A percentile compares a stretch with the other conserved stretches of the same genome.
These are phyloP conservation scores for Tiliqua scincoides DNA, from an alignment of 2,113 vertebrate genomes.

Conservation along the genomic window DNA sequence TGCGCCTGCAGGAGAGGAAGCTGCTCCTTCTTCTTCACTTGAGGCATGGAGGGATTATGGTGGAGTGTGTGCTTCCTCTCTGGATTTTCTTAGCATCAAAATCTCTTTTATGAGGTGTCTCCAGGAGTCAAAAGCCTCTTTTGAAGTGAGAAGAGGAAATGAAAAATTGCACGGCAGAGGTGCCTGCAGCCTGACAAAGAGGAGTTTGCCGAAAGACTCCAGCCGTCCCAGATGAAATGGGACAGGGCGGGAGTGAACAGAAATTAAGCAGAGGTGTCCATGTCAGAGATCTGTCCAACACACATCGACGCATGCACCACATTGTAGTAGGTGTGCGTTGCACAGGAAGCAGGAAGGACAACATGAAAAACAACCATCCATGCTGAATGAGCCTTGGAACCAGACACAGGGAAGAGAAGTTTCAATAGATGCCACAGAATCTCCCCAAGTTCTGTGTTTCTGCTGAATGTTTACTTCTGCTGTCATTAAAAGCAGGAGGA, in stretches of 20 bases:
- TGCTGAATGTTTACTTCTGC: background rate
- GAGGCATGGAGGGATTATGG: background rate
- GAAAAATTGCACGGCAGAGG: background rate
- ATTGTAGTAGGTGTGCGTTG: background rate
- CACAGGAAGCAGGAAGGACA: background rate
- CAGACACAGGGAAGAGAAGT: background rate
- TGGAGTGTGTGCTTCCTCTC: slow-evolving; percentile 3
- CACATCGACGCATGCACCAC: background rate
- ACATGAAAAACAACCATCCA: background rate
- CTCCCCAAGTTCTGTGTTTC: background rate
- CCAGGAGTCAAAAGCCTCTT: slow-evolving; percentile 11
- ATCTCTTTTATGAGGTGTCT: slow-evolving; percentile 19
- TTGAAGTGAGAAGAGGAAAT: slow-evolving; percentile 14
- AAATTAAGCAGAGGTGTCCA: slow-evolving; percentile 2
- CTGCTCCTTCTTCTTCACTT: background rate
- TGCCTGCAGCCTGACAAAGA: background rate
- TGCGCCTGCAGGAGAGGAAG: background rate
- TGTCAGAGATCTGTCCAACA: slow-evolving; percentile 28
- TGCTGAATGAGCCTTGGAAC: background rate
- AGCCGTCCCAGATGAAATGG: background rate
- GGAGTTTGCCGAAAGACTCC: slow-evolving; percentile 5
- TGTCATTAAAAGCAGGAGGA: background rate
- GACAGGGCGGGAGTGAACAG: background rate
- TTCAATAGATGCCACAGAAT: background rate
- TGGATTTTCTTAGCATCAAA: background rate